Conservation (phyloP, 2,113 vertebrate species). For the Illadopsis cleaveri region DNA sequence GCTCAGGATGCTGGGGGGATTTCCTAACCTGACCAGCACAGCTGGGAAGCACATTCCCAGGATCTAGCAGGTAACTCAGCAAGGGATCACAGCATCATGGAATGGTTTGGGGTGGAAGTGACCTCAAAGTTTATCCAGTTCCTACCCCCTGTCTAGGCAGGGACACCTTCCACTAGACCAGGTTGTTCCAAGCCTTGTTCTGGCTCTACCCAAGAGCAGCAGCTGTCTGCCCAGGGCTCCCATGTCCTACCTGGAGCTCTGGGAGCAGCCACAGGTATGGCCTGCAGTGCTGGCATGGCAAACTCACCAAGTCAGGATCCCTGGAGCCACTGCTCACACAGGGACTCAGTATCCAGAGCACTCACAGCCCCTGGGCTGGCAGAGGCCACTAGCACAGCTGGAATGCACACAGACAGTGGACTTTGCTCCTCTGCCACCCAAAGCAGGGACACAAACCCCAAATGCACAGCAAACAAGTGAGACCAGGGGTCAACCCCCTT, state of each 20-base stretch:
- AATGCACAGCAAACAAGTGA: not conserved
- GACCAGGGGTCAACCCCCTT: not conserved
- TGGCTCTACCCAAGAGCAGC: not conserved
- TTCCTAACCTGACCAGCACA: not conserved
- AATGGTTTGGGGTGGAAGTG: not conserved
- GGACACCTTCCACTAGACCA: not conserved
- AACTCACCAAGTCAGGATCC: not conserved
- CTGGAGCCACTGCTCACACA: not conserved
- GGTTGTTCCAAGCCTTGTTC: not conserved
- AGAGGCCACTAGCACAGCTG: not conserved
- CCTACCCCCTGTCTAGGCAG: not conserved
- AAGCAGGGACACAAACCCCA: not conserved
- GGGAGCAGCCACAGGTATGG: not conserved
- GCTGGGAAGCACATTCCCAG: not conserved
- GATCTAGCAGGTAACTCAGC: not conserved
- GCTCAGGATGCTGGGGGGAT: not conserved
- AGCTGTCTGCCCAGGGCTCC: not conserved
- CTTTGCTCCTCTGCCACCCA: not conserved
- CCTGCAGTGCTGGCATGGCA: not conserved
- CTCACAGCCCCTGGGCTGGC: not conserved
- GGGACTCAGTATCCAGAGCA: rapidly evolving
- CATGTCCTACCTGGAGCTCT: not conserved
- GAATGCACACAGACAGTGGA: not conserved
- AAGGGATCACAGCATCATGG: not conserved
- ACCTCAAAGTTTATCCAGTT: not conserved